Evolutionary conservation across 2,797 vertebrate species (phyloP), one percentile per base, ranked within the genome.

Genomic region (Mallotus villosus): DNA sequence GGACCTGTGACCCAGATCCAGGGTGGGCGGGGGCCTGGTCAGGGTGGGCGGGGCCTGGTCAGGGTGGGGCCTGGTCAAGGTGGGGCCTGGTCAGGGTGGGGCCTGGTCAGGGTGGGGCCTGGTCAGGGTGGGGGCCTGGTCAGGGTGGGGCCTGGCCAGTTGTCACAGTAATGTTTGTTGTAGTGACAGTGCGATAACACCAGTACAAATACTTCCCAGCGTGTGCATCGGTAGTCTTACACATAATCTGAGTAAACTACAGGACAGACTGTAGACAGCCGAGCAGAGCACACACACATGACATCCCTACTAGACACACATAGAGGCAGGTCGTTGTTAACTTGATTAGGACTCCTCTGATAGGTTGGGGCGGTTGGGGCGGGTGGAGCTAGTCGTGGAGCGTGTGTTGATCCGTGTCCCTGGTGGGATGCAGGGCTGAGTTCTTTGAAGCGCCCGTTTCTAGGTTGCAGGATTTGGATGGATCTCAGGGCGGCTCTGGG

Each of bases 11-110:
- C 61, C 80, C 70, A 78, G 53, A 73, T 81, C 60, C 71, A 73
- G 71, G 79, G 77, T 74, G 72, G 78, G 59, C 16, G 57, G 77
- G 77, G 68, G 84, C 74, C 77, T 74, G 81, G 85, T 74, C 81
- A 80, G 87, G 81, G 82, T 84, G 37, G 4, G 68, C 68, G 29
- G 73, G 77, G 61, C 73, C 63, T 37, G 32, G 27, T 9, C 57
- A 61, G 22, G 72, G 72, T 68, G 75, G 72, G 81, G 78, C 81
- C 21, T 4, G 61, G 82, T 73, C 79, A 75, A 83, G 84, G 72
- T 77, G 78, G 83, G 84, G 29, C 29, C 29, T 81, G 82, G 83
- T 75, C 85, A 78, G 67, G 74, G 22, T 67, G 58, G 71, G 9
- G 17, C 58, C n/a, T 53, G 51, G 25, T 16, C 57, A 61, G 22